These are phyloP conservation scores for Parasteatoda lunata DNA, from an alignment of 2,888 invertebrate genomes.

Conservation along the genomic window DNA sequence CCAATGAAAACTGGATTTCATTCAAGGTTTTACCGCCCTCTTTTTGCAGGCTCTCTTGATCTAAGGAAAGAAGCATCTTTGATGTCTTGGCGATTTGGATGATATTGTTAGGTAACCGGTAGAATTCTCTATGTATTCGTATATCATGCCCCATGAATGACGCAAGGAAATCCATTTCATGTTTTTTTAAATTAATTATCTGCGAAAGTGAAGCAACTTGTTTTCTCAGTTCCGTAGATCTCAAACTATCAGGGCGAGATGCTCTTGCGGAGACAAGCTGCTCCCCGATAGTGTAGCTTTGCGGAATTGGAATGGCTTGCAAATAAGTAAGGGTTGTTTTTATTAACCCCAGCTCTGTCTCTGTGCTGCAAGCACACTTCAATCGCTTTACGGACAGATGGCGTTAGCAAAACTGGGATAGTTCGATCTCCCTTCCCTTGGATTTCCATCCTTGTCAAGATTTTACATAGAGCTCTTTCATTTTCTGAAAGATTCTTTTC, in stretches of 20 bases:
- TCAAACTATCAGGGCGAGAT: not conserved
- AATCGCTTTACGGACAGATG: not conserved
- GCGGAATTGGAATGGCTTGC: not conserved
- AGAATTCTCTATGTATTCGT: conserved; percentile 7
- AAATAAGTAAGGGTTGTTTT: not conserved
- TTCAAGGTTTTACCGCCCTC: not conserved
- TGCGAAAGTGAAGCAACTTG: conserved; percentile 3
- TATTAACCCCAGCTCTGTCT: not conserved
- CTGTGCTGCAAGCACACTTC: not conserved
- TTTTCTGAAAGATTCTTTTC: not conserved
- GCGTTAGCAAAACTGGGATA: not conserved
- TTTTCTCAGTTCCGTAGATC: not conserved
- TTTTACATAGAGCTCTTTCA: not conserved
- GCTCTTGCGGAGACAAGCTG: not conserved
- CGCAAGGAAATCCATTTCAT: not conserved
- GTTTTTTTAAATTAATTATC: not conserved
- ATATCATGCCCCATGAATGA: conserved; percentile 8
- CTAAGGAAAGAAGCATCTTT: not conserved
- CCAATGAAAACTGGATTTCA: not conserved
- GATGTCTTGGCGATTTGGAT: not conserved
- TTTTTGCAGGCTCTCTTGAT: not conserved
- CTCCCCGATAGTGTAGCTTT: not conserved
- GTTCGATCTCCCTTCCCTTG: not conserved
- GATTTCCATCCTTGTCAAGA: not conserved
- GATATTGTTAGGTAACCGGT: not conserved